Evolutionary conservation across 2,113 vertebrate genomes (phyloP), one percentile per base, ranked within the genome.

Genomic region (Rhea americana): DNA sequence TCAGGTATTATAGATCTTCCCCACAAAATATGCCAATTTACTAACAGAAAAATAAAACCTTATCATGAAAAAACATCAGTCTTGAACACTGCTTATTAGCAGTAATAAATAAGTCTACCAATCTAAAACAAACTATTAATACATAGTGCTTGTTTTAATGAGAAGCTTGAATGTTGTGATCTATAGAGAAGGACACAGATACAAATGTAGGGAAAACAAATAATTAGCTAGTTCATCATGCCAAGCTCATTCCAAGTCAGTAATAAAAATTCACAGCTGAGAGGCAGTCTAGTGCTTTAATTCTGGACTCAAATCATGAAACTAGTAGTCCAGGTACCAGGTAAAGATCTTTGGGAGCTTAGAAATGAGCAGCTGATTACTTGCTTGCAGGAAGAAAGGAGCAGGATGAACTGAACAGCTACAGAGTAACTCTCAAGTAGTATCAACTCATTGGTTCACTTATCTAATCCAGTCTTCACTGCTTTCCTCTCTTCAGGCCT

Each of bases 311-410:
- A 74, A 37, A 28, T 32, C 43, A 76, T 2, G 5, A 32, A 74
- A 58, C 16, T 30, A 66, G 7, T 82, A 35, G 35, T 4, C 16
- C 11, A 8, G 7, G 24, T 21, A 30, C 17, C 25, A 39, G 7
- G n/a, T 50, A 15, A 22, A 3, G 39, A 1, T 3, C 39, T 5
- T 3, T 6, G 24, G 26, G 18, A 8, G 8, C 32, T 51, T 3
- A 28, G 17, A 24, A 48, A 72, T 72, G 35, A 63, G 58, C 51
- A 59, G 11, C 37, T 4, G 16, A 14, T 41, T 16, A 76, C 11
- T 11, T 78, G 26, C 41, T 56, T 61, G 26, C 67, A 73, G 45
- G 19, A 32, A 87, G 58, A 50, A 74, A 76, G 28, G 25, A 70
- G 65, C n/a, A 45, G 74, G 37, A 5, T 32, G 17, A 80, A 47